A percentile compares a stretch with the other conserved stretches of the same genome.
Conservation (phyloP, 2,888 invertebrate genomes). For the Graphium colonna region DNA sequence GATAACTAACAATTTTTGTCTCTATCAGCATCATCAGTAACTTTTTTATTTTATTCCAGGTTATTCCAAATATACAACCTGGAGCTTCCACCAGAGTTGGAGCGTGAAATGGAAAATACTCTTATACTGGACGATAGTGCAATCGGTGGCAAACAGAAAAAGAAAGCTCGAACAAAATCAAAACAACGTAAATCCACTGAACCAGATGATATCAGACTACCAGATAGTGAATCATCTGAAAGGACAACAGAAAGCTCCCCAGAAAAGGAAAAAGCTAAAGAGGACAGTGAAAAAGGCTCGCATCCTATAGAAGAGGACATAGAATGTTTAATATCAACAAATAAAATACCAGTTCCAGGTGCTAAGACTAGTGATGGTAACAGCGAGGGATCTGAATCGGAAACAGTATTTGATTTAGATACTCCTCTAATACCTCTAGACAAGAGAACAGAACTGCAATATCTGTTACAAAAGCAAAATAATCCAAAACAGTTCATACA, state of each 20-base stretch:
- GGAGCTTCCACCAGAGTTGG: constrained; percentile 80
- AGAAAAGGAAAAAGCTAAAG: constrained; percentile 53
- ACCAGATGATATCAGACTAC: constrained; percentile 44
- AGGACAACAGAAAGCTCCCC: constrained; percentile 58
- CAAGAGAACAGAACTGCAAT: constrained; percentile 72
- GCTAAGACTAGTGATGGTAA: constrained; percentile 47
- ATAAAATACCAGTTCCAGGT: constrained; percentile 69
- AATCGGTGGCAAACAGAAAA: constrained; percentile 56
- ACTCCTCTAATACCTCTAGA: constrained; percentile 53
- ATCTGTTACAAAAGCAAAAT: constrained; percentile 70
- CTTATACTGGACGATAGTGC: constrained; percentile 45
- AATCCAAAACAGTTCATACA: constrained; percentile 71
- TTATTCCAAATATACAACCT: constrained; percentile 88
- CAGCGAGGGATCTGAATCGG: constrained; percentile 57
- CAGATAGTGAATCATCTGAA: constrained; percentile 60
- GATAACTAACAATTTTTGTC: too few species aligned
- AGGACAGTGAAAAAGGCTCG: constrained; percentile 29
- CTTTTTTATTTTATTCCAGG: constrained; percentile 62
- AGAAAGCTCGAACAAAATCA: constrained; percentile 63
- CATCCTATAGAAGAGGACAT: constrained; percentile 66
- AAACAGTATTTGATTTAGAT: constrained; percentile 53
- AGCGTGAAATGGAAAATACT: constrained; percentile 65
- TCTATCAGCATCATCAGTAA: too few species aligned
- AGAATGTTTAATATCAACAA: constrained; percentile 72
- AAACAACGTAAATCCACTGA: constrained; percentile 64